Base-by-base conservation (phyloP, 2,113 vertebrate species). In the Lasiurus cinereus region DNA sequence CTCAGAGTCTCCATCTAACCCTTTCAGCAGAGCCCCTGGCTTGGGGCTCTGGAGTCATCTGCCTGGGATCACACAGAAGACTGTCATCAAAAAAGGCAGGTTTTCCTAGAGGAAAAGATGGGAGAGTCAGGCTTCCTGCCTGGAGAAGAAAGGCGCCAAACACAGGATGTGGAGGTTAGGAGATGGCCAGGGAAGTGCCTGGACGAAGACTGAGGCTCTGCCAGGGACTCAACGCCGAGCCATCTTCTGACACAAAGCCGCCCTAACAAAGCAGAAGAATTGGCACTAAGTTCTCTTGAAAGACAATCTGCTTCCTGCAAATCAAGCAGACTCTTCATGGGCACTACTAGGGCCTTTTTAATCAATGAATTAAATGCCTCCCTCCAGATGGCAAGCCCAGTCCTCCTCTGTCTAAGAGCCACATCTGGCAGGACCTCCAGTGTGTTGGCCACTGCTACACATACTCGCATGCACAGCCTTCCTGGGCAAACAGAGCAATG, bases 71-170 rank as follows among this genome's bases (percentile, higher is more conserved):
- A 92, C 31, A 93, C 2, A 64, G 66, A 82, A 88, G 33, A 82
- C 46, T 31, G 7, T 66, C 72, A 67, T 13, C 78, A 90, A 73
- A 16, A 78, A 73, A 69, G 48, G 46, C 77, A 91, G 72, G 13
- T 52, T 84, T 92, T 92, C 56, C 70, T 91, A 5, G 9, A 92
- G 72, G 73, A 86, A 94, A 93, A 90, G 66, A 91, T 50, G 52
- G 48, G 24, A 83, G 27, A 83, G 4, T 67, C 43, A 48, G 31
- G 52, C 62, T 93, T 94, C 88, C 78, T 77, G 33, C 36, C 54
- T 83, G 82, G 50, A 29, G 39, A 86, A 66, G 31, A 48, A 69
- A 91, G 13, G 21, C 10, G 1, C 62, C 54, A 79, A 88, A 90
- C 13, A 67, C 31, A 54, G 21, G 64, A 90, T 27, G 31, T 6